These are phyloP conservation scores for Carassius gibelio DNA, from an alignment of 2,113 vertebrate species.

Conservation along the genomic window DNA sequence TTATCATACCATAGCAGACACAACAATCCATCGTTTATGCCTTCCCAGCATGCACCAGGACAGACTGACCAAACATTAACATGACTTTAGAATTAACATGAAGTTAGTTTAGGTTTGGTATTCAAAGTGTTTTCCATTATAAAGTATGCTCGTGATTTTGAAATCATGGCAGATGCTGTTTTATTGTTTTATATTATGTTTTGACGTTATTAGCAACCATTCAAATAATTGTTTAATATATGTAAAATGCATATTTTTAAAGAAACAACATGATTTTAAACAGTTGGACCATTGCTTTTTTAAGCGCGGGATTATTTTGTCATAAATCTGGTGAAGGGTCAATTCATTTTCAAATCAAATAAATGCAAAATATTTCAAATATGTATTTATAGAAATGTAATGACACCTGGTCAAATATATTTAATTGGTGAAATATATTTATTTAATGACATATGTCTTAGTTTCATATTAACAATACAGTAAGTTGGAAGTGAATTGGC, in stretches of 20 bases:
- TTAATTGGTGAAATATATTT: neutral
- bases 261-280: constrained; percentile 10
- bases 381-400: neutral
- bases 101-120: neutral
- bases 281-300: constrained; percentile 27
- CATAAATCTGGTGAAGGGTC: constrained; percentile 63
- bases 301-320: constrained; percentile 51
- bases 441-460: neutral
- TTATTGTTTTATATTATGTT: neutral
- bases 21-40: neutral
- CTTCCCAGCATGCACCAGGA: constrained; percentile 14
- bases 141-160: neutral
- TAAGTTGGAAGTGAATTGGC: constrained; percentile 68
- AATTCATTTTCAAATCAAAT: constrained; percentile 44
- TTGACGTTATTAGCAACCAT: neutral
- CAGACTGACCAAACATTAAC: neutral
- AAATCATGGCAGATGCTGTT: no score
- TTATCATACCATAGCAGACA: constrained; percentile 15
- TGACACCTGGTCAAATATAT: neutral
- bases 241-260: neutral
- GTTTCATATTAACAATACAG: neutral
- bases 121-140: neutral
- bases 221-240: neutral
- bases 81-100: neutral
- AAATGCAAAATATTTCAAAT: constrained; percentile 20